Evolutionary conservation across 2,113 vertebrate species (phyloP).

Genomic region (Hystrix brachyura): DNA sequence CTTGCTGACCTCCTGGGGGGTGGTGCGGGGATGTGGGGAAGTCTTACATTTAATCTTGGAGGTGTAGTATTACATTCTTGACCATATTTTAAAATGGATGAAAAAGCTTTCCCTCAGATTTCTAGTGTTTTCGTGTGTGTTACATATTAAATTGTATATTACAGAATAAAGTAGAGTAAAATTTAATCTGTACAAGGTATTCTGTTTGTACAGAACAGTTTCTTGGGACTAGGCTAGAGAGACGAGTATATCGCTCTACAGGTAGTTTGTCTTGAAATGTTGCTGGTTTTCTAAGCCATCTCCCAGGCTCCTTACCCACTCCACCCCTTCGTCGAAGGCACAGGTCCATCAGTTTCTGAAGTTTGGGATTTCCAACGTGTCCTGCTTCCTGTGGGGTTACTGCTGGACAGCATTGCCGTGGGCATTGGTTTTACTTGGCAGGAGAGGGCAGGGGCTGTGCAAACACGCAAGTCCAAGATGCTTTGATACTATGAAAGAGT

Average conservation of each 20-base stretch:
- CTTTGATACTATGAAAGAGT: not conserved
- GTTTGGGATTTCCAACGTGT: not conserved
- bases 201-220: not conserved
- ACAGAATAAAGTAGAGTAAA: not conserved
- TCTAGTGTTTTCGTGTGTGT: not conserved
- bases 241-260: not conserved
- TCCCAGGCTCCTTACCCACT: not conserved
- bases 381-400: not conserved
- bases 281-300: conserved; percentile 9
- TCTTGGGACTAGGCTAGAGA: not conserved
- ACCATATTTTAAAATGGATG: not conserved
- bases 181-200: not conserved
- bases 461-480: not conserved
- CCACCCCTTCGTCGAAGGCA: not conserved
- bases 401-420: rapidly evolving
- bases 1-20: not conserved
- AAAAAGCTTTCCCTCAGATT: not conserved
- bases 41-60: not conserved
- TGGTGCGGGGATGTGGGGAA: too few species aligned
- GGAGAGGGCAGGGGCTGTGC: too few species aligned
- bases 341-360: not conserved
- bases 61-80: not conserved
- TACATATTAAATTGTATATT: not conserved
- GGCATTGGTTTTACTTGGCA: not conserved
- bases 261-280: conserved; percentile 33